Percentiles rank a stretch among this genome's conserved stretches.
Conservation (phyloP, 2,113 vertebrate genomes). For the Phalacrocorax brasilianus region DNA sequence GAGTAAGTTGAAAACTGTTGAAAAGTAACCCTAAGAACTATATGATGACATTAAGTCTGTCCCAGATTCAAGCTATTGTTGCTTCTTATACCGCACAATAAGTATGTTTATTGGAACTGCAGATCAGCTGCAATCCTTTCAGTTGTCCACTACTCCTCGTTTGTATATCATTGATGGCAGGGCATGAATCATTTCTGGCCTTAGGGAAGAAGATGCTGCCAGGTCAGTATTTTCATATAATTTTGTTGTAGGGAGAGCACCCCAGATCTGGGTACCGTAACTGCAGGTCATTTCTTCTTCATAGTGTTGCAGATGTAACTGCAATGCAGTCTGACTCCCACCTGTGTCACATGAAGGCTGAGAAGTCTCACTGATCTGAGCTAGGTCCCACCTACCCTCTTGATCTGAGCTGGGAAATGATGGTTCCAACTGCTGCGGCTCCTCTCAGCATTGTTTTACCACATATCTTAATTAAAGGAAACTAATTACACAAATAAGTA, state of each 20-base stretch:
- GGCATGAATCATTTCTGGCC: neutral
- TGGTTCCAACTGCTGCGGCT: neutral
- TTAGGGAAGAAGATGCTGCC: neutral
- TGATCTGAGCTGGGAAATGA: neutral
- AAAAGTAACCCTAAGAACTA: neutral
- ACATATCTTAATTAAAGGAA: neutral
- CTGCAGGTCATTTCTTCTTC: neutral
- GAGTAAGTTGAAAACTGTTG: neutral
- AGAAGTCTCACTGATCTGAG: neutral
- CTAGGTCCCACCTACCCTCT: neutral
- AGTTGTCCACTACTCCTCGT: neutral
- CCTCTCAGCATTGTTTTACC: neutral
- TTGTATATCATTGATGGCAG: accelerated
- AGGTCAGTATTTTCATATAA: neutral
- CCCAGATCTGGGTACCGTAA: neutral
- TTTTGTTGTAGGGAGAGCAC: neutral
- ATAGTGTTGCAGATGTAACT: neutral
- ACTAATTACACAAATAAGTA: neutral
- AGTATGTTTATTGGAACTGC: neutral
- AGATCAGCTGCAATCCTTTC: neutral
- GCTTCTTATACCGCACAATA: neutral
- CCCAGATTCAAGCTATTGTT: neutral
- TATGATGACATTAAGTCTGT: neutral
- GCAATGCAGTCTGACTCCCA: neutral
- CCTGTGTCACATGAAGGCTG: accelerated